phyloP scores from a whole-genome alignment of 2,888 invertebrate species.

The Slavum lentiscoides region DNA sequence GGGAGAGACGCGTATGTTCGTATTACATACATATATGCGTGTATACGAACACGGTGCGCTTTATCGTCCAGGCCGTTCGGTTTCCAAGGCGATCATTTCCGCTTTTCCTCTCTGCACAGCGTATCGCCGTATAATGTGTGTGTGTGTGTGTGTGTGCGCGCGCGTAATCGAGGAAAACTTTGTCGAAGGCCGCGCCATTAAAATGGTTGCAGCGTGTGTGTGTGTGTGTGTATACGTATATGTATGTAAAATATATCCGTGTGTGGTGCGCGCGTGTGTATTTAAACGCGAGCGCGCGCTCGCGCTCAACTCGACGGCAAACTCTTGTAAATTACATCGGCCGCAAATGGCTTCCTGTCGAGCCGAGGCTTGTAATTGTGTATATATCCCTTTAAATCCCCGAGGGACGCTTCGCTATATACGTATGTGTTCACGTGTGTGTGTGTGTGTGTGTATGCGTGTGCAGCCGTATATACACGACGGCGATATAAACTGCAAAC shows the following conservation, averaged over 20 bases:
- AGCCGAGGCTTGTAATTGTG: slow-evolving; percentile 52
- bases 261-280: not conserved
- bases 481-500: slow-evolving; percentile 49
- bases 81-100: slow-evolving; percentile 52
- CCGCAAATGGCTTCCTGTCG: slow-evolving; percentile 54
- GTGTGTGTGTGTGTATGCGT: not conserved
- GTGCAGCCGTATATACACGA: not conserved
- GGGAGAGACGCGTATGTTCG: no score
- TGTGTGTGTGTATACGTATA: no score
- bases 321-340: slow-evolving; percentile 54
- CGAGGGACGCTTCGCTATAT: slow-evolving; percentile 40
- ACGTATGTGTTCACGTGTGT: not conserved
- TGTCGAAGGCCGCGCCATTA: slow-evolving; percentile 53
- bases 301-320: slow-evolving; percentile 52
- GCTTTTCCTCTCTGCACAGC: not conserved
- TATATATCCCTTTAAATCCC: slow-evolving; percentile 52
- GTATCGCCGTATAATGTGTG: not conserved
- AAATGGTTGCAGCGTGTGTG: not conserved
- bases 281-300: slow-evolving; percentile 8
- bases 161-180: slow-evolving; percentile 48
- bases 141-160: not conserved
- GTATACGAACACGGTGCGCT: no score
- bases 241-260: no score
- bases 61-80: slow-evolving; percentile 23
- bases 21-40: no score